Base-by-base conservation (phyloP, 2,113 vertebrate genomes). In the Martes martes region DNA sequence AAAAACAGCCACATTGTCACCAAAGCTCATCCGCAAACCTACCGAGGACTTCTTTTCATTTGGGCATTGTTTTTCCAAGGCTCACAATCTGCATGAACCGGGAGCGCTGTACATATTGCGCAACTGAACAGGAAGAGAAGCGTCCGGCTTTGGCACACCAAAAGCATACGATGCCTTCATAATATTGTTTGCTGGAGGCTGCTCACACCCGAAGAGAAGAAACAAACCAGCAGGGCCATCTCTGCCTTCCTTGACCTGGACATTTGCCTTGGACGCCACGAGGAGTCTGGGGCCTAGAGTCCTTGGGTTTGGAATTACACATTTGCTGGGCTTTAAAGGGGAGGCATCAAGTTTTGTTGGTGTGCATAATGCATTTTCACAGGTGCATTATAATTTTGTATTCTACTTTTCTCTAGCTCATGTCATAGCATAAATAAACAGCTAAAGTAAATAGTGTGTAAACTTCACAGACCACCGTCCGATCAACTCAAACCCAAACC, bases 401-500 rank as follows among this genome's bases (percentile, higher is more conserved):
- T 55, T 88, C 42, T 15, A 28, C 80, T 92, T 90, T 83, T 71
- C 82, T 33, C 67, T 69, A 59, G 65, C 57, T 95, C 57, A 14
- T 52, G 57, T 73, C 73, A 39, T 11, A 59, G 89, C 23, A 26
- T 26, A 45, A 91, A 94, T 76, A 91, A 50, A 83, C 2, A n/a
- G 82, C 92, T 81, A 82, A 93, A 95, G 94, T 39, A 91, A 95
- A 94, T 79, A 87, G 36, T 55, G 47, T 52, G 36, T 47, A 45
- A 45, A 86, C 28, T 91, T 80, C 39, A 92, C 33, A 71, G 89
- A 85, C 80, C 7, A 67, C 76, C 87, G 47, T 94, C 84, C 45
- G 47, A 95, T 92, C 42, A 97, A 47, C 78, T 59, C 95, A 89
- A 96, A 84, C 69, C 80, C 92, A 95, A 98, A 96, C 10, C 33